Base-by-base conservation (phyloP, 2,888 invertebrate species). In the Digitonthophagus gazella region DNA sequence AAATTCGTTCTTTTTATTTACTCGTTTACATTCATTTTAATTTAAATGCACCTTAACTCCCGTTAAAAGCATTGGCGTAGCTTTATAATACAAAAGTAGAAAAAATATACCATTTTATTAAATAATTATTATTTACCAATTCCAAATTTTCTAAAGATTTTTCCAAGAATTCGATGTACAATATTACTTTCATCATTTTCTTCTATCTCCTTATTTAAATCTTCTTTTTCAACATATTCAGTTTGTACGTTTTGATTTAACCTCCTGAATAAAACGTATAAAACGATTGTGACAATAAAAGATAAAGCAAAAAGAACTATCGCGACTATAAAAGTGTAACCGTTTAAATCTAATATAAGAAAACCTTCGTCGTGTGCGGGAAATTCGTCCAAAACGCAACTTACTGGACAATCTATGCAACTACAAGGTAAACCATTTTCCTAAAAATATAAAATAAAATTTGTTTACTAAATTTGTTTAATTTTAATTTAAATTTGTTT, bases 401-500 rank as follows among this genome's bases (percentile, higher is more conserved):
- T 86, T 1, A 78, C 78, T 0, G 83, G 76, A 77, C 93, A 94
- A 78, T 94, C 94, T 44, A 92, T 86, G 80, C 95, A 95, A 75
- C 93, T 90, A 80, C 95, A 95, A 0, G 90, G 84, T 14, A 84
- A 80, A 0, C 87, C 86, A 11, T 82, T 84, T 54, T 85, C 81
- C 83, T 85, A 72, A 64, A 78, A 78, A 65, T 70, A 57, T 28
- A 71, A 22, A 6, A 22, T 22, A 22, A 22, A 22, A 22, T n/a
- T n/a, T n/a, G n/a, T n/a, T n/a, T n/a, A n/a, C n/a, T n/a, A n/a
- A n/a, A n/a, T n/a, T n/a, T n/a, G n/a, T n/a, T n/a, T n/a, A n/a
- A n/a, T n/a, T n/a, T n/a, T n/a, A n/a, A n/a, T n/a, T n/a, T n/a
- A n/a, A n/a, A n/a, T n/a, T n/a, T n/a, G n/a, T n/a, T n/a, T n/a